Conservation (phyloP, 2,888 invertebrate species). For the Lithophane ornitopus region DNA sequence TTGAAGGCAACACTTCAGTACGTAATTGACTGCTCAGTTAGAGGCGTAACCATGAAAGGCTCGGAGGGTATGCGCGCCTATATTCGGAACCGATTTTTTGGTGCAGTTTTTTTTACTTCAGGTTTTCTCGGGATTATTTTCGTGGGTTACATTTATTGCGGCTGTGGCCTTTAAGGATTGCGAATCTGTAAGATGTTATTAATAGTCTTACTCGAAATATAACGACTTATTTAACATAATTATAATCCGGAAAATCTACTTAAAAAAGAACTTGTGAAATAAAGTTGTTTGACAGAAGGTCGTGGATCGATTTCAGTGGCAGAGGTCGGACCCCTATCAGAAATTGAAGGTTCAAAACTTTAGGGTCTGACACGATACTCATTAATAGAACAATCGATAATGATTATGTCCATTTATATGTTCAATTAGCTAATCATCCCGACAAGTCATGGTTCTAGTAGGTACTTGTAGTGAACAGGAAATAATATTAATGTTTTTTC, state of each 20-base stretch:
- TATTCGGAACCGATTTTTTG: conserved; percentile 60
- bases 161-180: conserved; percentile 36
- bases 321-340: conserved; percentile 26
- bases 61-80: conserved; percentile 46
- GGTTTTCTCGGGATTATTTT: conserved; percentile 53
- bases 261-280: neutral
- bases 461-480: conserved; percentile 39
- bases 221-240: neutral
- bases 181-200: conserved; percentile 12
- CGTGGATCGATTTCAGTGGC: conserved; percentile 15
- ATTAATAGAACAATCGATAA: conserved; percentile 58
- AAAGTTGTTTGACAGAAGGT: neutral
- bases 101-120: conserved; percentile 43
- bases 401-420: conserved; percentile 37
- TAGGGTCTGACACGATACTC: conserved; percentile 21
- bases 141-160: conserved; percentile 23
- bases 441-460: conserved; percentile 52
- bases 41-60: conserved; percentile 65
- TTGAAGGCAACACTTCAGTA: conserved; percentile 77
- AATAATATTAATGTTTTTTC: conserved; percentile 58
- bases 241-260: neutral
- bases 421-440: conserved; percentile 34
- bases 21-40: conserved; percentile 54
- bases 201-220: conserved; percentile 14
- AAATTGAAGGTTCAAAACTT: conserved; percentile 23